Evolutionary conservation across 2,797 vertebrate species (phyloP).

Genomic region (Thunnus albacares): DNA sequence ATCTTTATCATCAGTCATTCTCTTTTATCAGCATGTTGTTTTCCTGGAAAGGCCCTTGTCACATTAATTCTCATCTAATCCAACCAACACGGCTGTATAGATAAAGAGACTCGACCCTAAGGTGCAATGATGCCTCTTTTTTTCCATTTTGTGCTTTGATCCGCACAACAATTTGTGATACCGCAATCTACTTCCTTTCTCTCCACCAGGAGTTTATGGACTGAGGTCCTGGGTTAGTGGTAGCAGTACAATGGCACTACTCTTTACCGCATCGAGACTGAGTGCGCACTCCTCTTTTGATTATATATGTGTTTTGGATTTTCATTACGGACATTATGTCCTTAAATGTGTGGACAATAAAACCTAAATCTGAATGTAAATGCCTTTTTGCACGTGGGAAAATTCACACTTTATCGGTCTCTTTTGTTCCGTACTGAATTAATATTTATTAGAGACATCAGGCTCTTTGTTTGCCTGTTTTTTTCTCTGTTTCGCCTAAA

Average conservation of each 20-base stretch:
- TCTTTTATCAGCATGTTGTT: constrained; percentile 55
- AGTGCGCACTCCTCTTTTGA: constrained; percentile 12
- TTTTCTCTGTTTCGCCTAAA: constrained; percentile 53
- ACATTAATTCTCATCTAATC: constrained; percentile 38
- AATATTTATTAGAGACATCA: constrained; percentile 65
- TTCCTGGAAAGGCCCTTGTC: constrained; percentile 52
- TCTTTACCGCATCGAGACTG: not conserved
- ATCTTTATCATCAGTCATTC: constrained; percentile 50
- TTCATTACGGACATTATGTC: constrained; percentile 9
- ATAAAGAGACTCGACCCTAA: constrained; percentile 35
- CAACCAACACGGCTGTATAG: constrained; percentile 18
- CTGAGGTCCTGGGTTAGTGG: not conserved
- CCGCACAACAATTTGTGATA: not conserved
- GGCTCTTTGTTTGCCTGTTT: constrained; percentile 61
- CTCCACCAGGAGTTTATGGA: constrained; percentile 16
- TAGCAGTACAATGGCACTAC: not conserved
- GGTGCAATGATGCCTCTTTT: constrained; percentile 12
- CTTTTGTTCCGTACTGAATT: constrained; percentile 61
- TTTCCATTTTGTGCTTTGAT: constrained; percentile 5
- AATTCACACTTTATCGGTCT: constrained; percentile 45
- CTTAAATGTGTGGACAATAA: constrained; percentile 29
- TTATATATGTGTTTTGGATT: constrained; percentile 8
- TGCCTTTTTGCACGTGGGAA: constrained; percentile 45
- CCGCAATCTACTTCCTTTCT: not conserved
- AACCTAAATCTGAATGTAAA: constrained; percentile 49